Evolutionary conservation across 2,888 invertebrate genomes (phyloP), one percentile per base, ranked within the genome.

Genomic region (Anagyrus pseudococci): DNA sequence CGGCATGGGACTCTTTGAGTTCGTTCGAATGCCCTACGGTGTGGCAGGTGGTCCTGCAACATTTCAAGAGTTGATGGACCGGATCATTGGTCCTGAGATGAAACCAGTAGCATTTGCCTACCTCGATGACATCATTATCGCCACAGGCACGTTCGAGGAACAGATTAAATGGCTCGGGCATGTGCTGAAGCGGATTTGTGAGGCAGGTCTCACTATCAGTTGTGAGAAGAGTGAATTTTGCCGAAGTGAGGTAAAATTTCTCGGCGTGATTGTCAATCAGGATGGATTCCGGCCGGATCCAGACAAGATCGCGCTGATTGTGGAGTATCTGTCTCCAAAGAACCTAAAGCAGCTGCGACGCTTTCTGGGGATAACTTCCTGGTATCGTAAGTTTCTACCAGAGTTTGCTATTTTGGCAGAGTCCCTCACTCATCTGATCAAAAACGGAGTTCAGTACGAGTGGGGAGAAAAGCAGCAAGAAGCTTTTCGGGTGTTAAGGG

Each of bases 361-460:
- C 0, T 75, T 76, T 46, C n/a, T 77, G 0, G 77, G 76, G 0
- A 60, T 77, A 59, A 66, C 67, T 1, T 70, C 69, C 0, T 78
- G 75, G 73, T 77, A 77, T 52, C 66, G 73, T 0, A 67, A 69
- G 0, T 75, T 72, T 47, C 66, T 75, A 1, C 64, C 63, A 0
- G 58, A 73, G 43, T 71, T 70, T 26, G 65, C 72, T 0, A 64
- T 67, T 0, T 29, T 68, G 2, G 58, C 64, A 0, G 69, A 63
- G 10, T 71, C 72, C 0, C 54, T 75, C 2, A 72, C 2, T 15
- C 4, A 22, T 1, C 15, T 33, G 20, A 26, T 8, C 4, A 33
- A 1, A 3, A 33, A 46, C 22, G 26, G 20, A 10, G 0, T n/a
- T 2, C 17, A 19, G 17, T 67, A 47, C 43, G 29, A 7, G 1